Conservation (phyloP, 2,113 vertebrate genomes). For the Malurus alboscapulatus region DNA sequence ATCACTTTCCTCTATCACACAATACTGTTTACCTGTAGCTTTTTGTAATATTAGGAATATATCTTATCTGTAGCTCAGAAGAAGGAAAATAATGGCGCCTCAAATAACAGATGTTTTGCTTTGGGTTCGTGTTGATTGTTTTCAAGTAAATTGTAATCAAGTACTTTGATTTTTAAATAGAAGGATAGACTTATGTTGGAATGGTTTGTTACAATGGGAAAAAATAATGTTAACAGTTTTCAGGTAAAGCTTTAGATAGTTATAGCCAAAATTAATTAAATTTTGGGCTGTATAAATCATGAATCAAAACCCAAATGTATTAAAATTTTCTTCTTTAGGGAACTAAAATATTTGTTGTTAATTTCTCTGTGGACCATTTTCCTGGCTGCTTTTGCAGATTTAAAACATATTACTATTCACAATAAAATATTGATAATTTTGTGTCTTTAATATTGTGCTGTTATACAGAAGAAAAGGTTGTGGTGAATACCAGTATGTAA, state of each 20-base stretch:
- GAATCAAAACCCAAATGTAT: constrained; percentile 15
- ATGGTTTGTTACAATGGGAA: constrained; percentile 20
- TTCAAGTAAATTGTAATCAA: neutral
- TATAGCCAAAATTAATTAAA: constrained; percentile 43
- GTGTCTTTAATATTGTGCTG: neutral
- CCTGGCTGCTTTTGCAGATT: neutral
- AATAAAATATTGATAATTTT: neutral
- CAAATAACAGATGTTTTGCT: neutral
- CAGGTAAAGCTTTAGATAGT: constrained; percentile 52
- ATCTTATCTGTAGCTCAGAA: neutral
- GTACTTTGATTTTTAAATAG: neutral
- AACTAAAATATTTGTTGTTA: constrained; percentile 41
- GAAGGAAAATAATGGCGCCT: neutral
- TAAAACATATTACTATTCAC: neutral
- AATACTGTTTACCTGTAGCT: neutral
- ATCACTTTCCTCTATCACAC: neutral
- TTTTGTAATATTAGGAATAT: neutral
- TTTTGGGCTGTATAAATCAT: constrained; percentile 17
- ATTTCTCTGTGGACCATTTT: neutral
- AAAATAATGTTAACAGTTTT: constrained; percentile 39
- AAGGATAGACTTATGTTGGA: neutral
- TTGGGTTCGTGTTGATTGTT: neutral
- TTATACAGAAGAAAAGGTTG: neutral
- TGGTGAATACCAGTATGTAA: neutral
- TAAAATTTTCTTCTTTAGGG: constrained; percentile 22